These are phyloP conservation scores for Eulemur coronatus DNA, from an alignment of 2,797 vertebrate genomes.

Conservation along the genomic window DNA sequence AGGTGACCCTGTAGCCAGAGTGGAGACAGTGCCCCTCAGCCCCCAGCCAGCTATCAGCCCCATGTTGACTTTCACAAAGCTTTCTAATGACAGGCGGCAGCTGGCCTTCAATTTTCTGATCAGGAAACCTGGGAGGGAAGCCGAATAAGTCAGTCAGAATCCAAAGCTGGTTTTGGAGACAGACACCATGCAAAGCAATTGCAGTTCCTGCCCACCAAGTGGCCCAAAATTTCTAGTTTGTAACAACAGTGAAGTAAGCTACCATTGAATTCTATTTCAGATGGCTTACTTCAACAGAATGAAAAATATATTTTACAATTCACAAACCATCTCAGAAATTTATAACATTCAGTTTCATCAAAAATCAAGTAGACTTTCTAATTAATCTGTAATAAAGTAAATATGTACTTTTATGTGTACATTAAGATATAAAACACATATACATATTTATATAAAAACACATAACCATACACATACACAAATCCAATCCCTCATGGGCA, in stretches of 20 bases:
- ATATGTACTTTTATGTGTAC: not conserved
- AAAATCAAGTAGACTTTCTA: not conserved
- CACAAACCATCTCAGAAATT: not conserved
- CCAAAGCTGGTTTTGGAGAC: slow-evolving; percentile 51
- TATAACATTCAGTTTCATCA: not conserved
- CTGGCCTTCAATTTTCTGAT: slow-evolving; percentile 70
- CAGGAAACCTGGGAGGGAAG: slow-evolving; percentile 68
- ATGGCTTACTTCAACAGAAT: not conserved
- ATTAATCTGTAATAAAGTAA: not conserved
- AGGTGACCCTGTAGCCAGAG: not conserved
- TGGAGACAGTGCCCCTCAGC: not conserved
- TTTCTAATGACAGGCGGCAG: slow-evolving; percentile 71
- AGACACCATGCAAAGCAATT: slow-evolving; percentile 8
- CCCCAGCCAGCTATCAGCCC: not conserved
- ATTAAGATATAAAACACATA: not conserved
- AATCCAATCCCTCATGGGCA: not conserved
- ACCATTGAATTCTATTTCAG: not conserved
- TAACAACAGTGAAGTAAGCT: not conserved
- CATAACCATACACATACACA: not conserved
- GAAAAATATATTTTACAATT: not conserved
- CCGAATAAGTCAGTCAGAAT: slow-evolving; percentile 45
- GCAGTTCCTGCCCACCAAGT: not conserved
- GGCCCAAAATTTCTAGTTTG: slow-evolving; percentile 32
- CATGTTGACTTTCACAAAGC: slow-evolving; percentile 56
- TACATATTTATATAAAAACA: not conserved